Evolutionary conservation across 1,140 invertebrate genomes (phyloP), one percentile per base, ranked within the genome.

Genomic region (Nylanderia fulva): DNA sequence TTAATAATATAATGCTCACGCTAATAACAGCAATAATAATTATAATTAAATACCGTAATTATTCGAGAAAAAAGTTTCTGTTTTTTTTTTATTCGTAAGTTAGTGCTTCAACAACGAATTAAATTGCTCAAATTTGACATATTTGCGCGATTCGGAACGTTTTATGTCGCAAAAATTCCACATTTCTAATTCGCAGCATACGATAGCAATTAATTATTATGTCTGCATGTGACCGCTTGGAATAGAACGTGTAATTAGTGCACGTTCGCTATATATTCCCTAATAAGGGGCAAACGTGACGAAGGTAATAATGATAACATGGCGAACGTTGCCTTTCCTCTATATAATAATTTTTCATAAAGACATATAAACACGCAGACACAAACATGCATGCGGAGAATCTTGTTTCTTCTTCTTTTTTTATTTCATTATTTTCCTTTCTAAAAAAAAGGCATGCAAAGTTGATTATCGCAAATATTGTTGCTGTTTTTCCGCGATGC

Each of bases 151-250:
- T 66, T 79, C 13, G 0, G 9, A 21, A n/a, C 13, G 45, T 36
- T 66, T 79, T 68, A 79, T 52, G 7, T 3, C 36, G 42, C 2
- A 66, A 66, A 68, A 66, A 54, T 27, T 33, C 72, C 24, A 56
- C 42, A 33, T 61, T 68, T 36, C 63, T 85, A 77, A 88, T 88
- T 84, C 84, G 80, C 63, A 63, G 39, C 68, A 33, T 85, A 87
- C 61, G 54, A 63, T 61, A 52, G 48, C 61, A 79, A 80, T 75
- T 79, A 86, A 86, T 36, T 60, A 75, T 60, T 60, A 63, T 1
- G 48, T 74, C 33, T 24, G 71, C 56, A 45, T 48, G 56, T 75
- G 64, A 68, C 64, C 71, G 52, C 42, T 60, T 13, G 18, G 42
- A 79, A 36, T 83, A 33, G 61, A 87, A 69, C 80, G 21, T 64